Conservation (phyloP, 2,888 invertebrate genomes). For the Lissonota sp. region DNA sequence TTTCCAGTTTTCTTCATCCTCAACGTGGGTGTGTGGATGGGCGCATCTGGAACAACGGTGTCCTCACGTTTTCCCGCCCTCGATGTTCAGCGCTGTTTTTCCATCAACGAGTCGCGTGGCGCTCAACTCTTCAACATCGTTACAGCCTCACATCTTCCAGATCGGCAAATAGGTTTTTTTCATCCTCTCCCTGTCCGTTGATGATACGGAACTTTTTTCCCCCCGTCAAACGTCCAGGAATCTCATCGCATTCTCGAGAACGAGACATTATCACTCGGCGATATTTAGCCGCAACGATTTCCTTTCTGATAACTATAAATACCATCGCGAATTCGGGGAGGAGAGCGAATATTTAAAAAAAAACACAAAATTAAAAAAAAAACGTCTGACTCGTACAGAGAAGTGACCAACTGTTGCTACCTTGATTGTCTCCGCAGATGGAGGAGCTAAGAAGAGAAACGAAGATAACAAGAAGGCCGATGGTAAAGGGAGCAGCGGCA, state of each 20-base stretch:
- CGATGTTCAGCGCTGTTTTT: neutral
- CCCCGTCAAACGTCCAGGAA: too few relatives aligned
- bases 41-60: conserved; percentile 65
- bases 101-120: neutral
- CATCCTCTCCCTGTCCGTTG: too few relatives aligned
- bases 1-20: conserved; percentile 40
- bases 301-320: conserved; percentile 20
- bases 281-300: conserved; percentile 68
- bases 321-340: conserved; percentile 30
- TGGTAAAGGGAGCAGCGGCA: conserved; percentile 81
- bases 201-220: too few relatives aligned
- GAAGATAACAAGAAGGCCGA: conserved; percentile 81
- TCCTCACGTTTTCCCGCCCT: neutral
- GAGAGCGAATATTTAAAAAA: conserved; percentile 38
- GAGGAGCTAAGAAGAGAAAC: conserved; percentile 82
- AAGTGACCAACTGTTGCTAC: conserved; percentile 73
- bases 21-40: conserved; percentile 27
- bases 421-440: conserved; percentile 81
- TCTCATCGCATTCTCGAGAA: neutral
- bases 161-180: conserved; percentile 3
- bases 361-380: conserved; percentile 16
- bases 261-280: neutral
- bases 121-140: too few relatives aligned
- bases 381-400: conserved; percentile 64
- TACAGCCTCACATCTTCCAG: neutral